These are phyloP conservation scores for Ochotona princeps DNA, from an alignment of 2,113 vertebrate genomes.

Conservation along the genomic window DNA sequence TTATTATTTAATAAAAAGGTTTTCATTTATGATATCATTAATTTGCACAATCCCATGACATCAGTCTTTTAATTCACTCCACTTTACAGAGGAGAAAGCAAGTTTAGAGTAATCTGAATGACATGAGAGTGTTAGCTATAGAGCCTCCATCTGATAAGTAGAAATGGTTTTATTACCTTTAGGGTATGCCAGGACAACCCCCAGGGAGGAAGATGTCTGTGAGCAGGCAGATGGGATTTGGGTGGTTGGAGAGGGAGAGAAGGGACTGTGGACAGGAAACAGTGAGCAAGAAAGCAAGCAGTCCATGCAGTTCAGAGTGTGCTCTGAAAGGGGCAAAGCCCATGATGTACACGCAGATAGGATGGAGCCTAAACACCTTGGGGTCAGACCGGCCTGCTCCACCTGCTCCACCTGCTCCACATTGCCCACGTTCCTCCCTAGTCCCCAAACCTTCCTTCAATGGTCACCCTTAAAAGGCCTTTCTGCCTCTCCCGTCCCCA, in stretches of 20 bases:
- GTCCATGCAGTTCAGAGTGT: not conserved
- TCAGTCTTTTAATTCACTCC: conserved; percentile 18
- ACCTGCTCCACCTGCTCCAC: not conserved
- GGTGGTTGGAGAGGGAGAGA: not conserved
- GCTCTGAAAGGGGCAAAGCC: not conserved
- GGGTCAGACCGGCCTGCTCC: not conserved
- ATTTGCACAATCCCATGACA: conserved; percentile 14
- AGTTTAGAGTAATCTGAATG: not conserved
- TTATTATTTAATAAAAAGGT: not conserved
- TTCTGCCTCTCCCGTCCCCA: conserved; percentile 54
- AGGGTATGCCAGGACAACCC: not conserved
- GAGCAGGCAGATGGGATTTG: conserved; percentile 33
- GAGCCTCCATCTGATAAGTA: not conserved
- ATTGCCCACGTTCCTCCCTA: not conserved
- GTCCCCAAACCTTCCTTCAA: conserved; percentile 6
- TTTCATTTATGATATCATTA: conserved; percentile 34
- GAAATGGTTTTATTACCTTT: not conserved
- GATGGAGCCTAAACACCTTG: conserved; percentile 1
- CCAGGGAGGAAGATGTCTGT: not conserved
- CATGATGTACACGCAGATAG: not conserved
- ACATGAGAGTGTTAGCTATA: not conserved
- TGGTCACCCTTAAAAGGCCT: conserved; percentile 45
- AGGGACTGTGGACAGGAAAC: not conserved
- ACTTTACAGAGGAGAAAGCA: not conserved
- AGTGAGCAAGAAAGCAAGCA: not conserved